Conservation (phyloP, 2,888 invertebrate genomes). For the Bhutanitis thaidina region DNA sequence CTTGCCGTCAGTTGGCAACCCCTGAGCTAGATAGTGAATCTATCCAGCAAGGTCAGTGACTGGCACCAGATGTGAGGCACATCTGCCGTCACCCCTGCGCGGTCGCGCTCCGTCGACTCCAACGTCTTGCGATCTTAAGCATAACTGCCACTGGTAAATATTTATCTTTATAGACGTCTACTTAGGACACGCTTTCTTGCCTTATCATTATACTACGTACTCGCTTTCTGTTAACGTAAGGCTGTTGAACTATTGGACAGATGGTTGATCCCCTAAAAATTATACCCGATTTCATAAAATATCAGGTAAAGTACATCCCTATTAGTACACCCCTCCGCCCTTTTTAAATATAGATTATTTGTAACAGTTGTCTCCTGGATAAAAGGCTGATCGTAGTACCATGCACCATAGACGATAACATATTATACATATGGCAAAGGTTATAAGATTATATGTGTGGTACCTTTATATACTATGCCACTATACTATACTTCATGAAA, state of each 20-base stretch:
- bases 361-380: too few species aligned
- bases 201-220: neutral
- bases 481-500: too few species aligned
- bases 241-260: neutral
- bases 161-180: slow-evolving; percentile 3
- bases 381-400: too few species aligned
- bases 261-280: neutral
- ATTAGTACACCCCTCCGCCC: too few species aligned
- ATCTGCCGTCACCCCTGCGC: slow-evolving; percentile 32
- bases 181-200: slow-evolving; percentile 12
- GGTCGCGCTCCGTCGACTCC: slow-evolving; percentile 40
- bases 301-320: too few species aligned
- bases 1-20: slow-evolving; percentile 18
- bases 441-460: too few species aligned
- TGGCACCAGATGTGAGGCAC: slow-evolving; percentile 34
- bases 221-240: slow-evolving; percentile 2
- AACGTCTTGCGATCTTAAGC: slow-evolving; percentile 38
- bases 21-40: slow-evolving; percentile 28
- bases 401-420: too few species aligned
- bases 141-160: slow-evolving; percentile 4
- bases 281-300: too few species aligned
- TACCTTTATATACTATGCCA: too few species aligned
- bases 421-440: too few species aligned
- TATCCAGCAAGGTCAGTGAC: slow-evolving; percentile 28
- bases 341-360: too few species aligned